Evolutionary conservation across 2,888 invertebrate genomes (phyloP).

Genomic region (Capitulum mitella): DNA sequence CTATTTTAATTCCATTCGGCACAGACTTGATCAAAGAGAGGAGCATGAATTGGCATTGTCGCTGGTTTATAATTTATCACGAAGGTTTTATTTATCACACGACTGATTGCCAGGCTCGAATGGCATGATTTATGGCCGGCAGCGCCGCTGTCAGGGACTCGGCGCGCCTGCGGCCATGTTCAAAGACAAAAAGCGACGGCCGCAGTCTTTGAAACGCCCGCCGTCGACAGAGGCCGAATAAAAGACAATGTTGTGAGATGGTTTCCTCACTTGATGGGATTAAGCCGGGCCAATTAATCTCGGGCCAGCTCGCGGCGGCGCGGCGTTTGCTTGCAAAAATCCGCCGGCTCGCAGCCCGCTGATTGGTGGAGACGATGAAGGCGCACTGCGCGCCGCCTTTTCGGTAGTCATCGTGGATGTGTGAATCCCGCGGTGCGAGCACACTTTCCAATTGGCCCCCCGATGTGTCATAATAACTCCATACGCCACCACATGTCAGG

Average conservation of each 20-base stretch:
- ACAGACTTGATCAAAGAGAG: conserved; percentile 18
- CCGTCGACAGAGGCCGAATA: not conserved
- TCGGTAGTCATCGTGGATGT: not conserved
- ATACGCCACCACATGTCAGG: too few species aligned
- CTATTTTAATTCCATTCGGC: conserved; percentile 21
- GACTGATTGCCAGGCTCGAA: conserved; percentile 12
- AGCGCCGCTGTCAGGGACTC: not conserved
- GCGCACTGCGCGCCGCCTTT: not conserved
- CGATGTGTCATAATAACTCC: not conserved
- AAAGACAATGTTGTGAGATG: conserved; percentile 24
- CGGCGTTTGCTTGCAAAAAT: not conserved
- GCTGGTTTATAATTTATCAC: conserved; percentile 21
- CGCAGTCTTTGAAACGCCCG: conserved; percentile 13
- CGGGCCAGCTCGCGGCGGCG: not conserved
- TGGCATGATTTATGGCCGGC: not conserved
- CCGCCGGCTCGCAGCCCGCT: not conserved
- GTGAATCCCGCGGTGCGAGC: not conserved
- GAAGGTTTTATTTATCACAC: conserved; percentile 8
- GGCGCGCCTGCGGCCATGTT: not conserved
- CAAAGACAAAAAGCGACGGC: conserved; percentile 6
- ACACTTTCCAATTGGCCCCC: conserved; percentile 8
- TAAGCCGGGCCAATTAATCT: conserved; percentile 2
- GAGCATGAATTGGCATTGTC: conserved; percentile 24
- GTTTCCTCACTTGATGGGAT: conserved; percentile 22
- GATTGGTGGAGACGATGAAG: not conserved